Evolutionary conservation across 1,140 invertebrate species (phyloP).

Genomic region (Pseudomyrmex cubaensis): DNA sequence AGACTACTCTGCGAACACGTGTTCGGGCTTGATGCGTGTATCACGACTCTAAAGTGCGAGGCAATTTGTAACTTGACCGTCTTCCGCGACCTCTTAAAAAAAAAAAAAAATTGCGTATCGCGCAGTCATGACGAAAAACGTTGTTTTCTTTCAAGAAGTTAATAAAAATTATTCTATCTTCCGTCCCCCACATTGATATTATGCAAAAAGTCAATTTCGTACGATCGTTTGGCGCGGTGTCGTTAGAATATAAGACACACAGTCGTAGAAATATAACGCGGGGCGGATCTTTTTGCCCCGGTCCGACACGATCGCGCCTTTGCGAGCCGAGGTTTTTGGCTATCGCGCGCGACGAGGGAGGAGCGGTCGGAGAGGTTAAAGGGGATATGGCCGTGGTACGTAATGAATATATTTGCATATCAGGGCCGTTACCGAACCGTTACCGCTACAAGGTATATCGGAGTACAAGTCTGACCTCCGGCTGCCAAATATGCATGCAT

Average conservation of each 20-base stretch:
- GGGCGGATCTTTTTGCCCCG: slow-evolving; percentile 34
- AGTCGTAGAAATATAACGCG: slow-evolving; percentile 37
- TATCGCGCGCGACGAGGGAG: slow-evolving; percentile 16
- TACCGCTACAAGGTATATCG: slow-evolving; percentile 80
- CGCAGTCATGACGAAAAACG: background rate
- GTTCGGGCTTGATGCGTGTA: slow-evolving; percentile 49
- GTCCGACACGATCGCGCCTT: slow-evolving; percentile 55
- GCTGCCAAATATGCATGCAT: slow-evolving; percentile 84
- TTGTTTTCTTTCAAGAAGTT: too few relatives aligned
- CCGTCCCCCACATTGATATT: slow-evolving; percentile 5
- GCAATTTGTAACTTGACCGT: slow-evolving; percentile 41
- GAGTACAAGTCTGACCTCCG: slow-evolving; percentile 77
- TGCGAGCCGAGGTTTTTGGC: slow-evolving; percentile 68
- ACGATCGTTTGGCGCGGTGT: slow-evolving; percentile 45
- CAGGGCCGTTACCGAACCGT: slow-evolving; percentile 83
- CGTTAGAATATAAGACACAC: slow-evolving; percentile 50
- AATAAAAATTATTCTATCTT: slow-evolving; percentile 26
- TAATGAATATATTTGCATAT: slow-evolving; percentile 85
- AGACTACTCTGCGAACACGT: slow-evolving; percentile 45
- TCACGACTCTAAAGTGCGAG: slow-evolving; percentile 25
- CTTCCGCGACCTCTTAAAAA: slow-evolving; percentile 1
- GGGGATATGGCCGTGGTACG: slow-evolving; percentile 76
- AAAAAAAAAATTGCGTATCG: background rate
- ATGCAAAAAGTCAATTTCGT: slow-evolving; percentile 49
- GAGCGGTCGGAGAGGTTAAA: slow-evolving; percentile 65